A percentile compares a stretch with the other conserved stretches of the same genome.
These are phyloP conservation scores for Zosterops borbonicus DNA, from an alignment of 2,113 vertebrate genomes.

Conservation along the genomic window DNA sequence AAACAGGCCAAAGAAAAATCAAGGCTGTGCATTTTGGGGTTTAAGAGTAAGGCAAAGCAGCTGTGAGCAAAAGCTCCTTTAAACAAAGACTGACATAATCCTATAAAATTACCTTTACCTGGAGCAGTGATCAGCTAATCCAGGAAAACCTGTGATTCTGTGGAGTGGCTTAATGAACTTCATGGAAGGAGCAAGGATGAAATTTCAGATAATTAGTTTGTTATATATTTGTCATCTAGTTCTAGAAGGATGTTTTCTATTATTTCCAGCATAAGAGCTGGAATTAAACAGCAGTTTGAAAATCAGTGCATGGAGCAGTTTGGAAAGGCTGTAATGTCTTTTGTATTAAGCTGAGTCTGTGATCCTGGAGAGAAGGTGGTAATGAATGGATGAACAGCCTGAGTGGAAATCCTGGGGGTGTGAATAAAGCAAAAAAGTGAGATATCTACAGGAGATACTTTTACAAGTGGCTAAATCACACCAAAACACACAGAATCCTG, in stretches of 20 bases:
- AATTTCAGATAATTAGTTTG: not conserved
- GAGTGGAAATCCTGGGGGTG: not conserved
- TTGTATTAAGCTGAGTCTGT: not conserved
- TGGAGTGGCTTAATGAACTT: not conserved
- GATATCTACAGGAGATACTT: not conserved
- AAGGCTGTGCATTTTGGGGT: not conserved
- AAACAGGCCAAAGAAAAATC: not conserved
- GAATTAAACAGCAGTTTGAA: not conserved
- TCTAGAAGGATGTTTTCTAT: slow-evolving; percentile 6
- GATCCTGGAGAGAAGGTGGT: not conserved
- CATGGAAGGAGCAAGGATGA: not conserved
- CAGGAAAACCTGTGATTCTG: not conserved
- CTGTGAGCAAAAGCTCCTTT: not conserved
- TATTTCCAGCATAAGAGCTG: not conserved
- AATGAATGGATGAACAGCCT: not conserved
- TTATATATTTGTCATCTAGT: not conserved
- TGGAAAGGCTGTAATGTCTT: not conserved
- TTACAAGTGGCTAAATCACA: not conserved
- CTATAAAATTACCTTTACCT: slow-evolving; percentile 2
- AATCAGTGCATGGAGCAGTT: not conserved
- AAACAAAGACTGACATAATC: not conserved
- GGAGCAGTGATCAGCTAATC: not conserved
- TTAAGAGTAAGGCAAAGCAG: not conserved
- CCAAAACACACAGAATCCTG: not conserved
- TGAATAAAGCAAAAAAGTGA: not conserved